phyloP scores from a whole-genome alignment of 2,797 vertebrate species.

The Nasua narica region DNA sequence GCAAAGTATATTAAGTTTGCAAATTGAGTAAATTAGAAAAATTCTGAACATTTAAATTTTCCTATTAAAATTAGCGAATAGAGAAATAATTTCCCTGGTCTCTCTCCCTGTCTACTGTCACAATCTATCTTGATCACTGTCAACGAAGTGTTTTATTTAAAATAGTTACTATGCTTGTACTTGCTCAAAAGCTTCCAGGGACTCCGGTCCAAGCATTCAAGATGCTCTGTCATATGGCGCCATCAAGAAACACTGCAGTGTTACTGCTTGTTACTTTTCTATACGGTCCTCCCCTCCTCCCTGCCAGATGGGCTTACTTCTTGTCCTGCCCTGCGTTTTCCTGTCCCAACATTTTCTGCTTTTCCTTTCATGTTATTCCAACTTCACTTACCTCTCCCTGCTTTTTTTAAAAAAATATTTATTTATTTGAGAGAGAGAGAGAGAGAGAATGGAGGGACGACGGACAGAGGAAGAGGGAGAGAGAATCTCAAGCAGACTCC shows the following conservation, averaged over 20 bases:
- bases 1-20: neutral
- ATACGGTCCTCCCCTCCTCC: neutral
- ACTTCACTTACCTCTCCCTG: neutral
- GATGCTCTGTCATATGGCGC: neutral
- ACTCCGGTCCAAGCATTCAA: neutral
- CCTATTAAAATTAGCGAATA: neutral
- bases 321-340: neutral
- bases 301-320: neutral
- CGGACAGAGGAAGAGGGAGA: neutral
- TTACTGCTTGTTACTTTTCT: neutral
- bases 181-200: neutral
- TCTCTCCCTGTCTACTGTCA: neutral
- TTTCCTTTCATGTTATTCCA: neutral
- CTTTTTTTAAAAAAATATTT: neutral
- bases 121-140: neutral
- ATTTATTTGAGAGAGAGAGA: neutral
- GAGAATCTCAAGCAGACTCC: neutral
- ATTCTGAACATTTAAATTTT: neutral
- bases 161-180: neutral
- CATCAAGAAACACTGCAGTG: neutral
- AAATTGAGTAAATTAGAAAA: conserved; percentile 11
- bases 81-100: neutral
- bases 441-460: neutral
- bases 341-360: neutral
- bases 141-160: neutral